phyloP scores from a whole-genome alignment of 2,888 invertebrate species.

The Omphaloscelis lunosa region DNA sequence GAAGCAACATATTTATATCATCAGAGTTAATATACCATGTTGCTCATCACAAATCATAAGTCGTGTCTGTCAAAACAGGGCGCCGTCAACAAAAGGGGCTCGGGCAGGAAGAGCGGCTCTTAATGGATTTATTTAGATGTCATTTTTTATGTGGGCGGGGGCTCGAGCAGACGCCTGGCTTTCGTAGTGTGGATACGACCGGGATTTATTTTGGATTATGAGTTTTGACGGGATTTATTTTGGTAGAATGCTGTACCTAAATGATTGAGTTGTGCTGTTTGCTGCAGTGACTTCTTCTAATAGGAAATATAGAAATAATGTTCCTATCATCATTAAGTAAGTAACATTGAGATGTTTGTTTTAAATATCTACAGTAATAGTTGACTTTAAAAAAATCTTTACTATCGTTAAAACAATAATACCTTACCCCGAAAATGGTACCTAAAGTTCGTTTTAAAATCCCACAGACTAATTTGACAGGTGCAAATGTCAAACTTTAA shows the following conservation, averaged over 20 bases:
- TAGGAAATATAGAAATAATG: background rate
- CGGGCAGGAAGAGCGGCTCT: conserved; percentile 86
- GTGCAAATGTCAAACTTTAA: no score
- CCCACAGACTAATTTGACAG: no score
- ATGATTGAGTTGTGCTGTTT: no score
- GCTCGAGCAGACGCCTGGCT: conserved; percentile 84
- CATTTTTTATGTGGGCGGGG: conserved; percentile 91
- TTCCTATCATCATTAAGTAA: background rate
- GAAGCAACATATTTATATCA: conserved; percentile 58
- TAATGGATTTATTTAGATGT: conserved; percentile 91
- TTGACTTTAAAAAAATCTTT: background rate
- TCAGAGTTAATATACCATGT: conserved; percentile 81
- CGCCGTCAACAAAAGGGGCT: conserved; percentile 85
- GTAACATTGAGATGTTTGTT: background rate
- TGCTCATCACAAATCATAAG: conserved; percentile 87
- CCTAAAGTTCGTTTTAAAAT: no score
- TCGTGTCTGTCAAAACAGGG: conserved; percentile 86
- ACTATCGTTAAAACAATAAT: background rate
- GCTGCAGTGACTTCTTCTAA: background rate
- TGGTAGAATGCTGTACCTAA: background rate
- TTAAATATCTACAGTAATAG: background rate
- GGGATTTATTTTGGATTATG: conserved; percentile 11
- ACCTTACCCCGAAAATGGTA: background rate
- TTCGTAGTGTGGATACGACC: conserved; percentile 78
- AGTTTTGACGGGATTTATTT: background rate